Base-by-base conservation (phyloP, 2,113 vertebrate genomes). In the Nerophis lumbriciformis region DNA sequence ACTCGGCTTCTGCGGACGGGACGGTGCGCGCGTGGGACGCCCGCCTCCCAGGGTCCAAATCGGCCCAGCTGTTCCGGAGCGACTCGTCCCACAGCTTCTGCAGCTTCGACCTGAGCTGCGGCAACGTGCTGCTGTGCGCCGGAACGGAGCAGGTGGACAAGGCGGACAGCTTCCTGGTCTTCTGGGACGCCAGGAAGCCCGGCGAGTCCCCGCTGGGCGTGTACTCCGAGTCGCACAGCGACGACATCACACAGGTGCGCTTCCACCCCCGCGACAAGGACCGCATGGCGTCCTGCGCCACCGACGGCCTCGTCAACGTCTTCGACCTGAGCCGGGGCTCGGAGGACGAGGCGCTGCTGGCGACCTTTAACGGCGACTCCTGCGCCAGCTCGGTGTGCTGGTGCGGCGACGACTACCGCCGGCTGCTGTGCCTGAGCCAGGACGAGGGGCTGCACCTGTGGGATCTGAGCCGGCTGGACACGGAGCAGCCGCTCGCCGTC, bases 211-310 rank as follows among this genome's bases (percentile, higher is more conserved):
- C 76, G 2, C 85, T 98, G 37, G 97, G 97, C n/a, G 87, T 90
- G 19, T 99, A 96, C 70, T 95, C 94, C 0, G 95, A 99, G 86
- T 94, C 94, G 4, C 97, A 99, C 75, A 94, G 91, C 16, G 94
- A 98, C 73, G 96, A 99, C 67, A 66, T 99, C 86, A 98, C 95
- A 9, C 90, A 91, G 68, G 90, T 98, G 45, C 53, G 91, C 60
- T 99, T 98, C 79, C 96, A 99, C 72, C 95, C 96, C 4, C 5
- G 6, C 0, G 61, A 93, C 51, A 88, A 90, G 8, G 93, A 92
- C 80, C 83, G 92, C 36, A 38, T 97, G 8, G 87, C 90, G 6
- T 93, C 94, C 0, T 91, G 95, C 44, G 94, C 94, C 47, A 93
- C 93, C 0, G 96, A 99, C 42, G 96, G 97, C 15, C 87, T 99